Conservation (phyloP, 2,888 invertebrate genomes). For the Apodemia duryi region DNA sequence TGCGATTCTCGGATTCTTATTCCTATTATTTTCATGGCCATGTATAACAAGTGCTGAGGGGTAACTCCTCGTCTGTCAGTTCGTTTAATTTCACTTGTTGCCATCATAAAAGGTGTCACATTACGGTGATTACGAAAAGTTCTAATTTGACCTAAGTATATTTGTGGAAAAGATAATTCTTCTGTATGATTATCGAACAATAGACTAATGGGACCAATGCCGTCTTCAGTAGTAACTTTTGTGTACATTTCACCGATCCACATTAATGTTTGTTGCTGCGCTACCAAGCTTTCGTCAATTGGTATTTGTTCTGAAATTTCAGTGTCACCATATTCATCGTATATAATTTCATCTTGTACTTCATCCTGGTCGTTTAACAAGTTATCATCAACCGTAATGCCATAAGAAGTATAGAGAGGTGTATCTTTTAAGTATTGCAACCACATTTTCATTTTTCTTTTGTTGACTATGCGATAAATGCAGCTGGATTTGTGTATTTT, state of each 20-base stretch:
- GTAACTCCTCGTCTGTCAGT: conserved; percentile 41
- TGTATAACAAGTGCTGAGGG: conserved; percentile 40
- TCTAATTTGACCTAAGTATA: conserved; percentile 41
- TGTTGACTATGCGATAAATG: too few relatives aligned
- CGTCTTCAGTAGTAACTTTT: conserved; percentile 20
- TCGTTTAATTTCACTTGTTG: conserved; percentile 41
- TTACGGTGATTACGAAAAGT: conserved; percentile 32
- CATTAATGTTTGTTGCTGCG: conserved; percentile 29
- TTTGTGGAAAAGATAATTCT: conserved; percentile 32
- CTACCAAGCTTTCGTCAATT: conserved; percentile 31
- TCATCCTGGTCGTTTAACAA: conserved; percentile 27
- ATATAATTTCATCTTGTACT: conserved; percentile 23
- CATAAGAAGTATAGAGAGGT: conserved; percentile 27
- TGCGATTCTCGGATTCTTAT: conserved; percentile 15
- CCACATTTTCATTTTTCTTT: too few relatives aligned
- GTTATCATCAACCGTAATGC: conserved; percentile 23
- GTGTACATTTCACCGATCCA: conserved; percentile 25
- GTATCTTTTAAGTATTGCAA: too few relatives aligned
- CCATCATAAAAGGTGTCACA: conserved; percentile 39
- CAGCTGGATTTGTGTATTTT: too few relatives aligned
- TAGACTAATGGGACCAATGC: conserved; percentile 20
- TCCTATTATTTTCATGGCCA: conserved; percentile 41
- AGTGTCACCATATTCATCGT: conserved; percentile 22
- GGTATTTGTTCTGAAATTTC: conserved; percentile 34
- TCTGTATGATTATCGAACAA: conserved; percentile 29